Conservation (phyloP, 2,113 vertebrate species). For the Scolopax mira region DNA sequence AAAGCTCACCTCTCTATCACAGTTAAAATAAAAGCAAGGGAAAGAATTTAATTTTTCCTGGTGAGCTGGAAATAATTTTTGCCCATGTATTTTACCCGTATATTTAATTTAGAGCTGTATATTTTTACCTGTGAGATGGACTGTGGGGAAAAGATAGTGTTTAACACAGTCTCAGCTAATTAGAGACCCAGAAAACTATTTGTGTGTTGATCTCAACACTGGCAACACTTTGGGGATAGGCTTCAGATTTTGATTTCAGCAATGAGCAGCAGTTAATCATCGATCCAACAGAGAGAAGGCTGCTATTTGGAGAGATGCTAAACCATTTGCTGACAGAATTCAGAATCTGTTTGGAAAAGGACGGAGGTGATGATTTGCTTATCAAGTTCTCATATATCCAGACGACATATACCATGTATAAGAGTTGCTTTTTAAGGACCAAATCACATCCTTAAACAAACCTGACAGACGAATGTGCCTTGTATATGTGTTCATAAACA, state of each 20-base stretch:
- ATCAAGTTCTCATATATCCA: neutral
- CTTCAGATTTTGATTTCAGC: neutral
- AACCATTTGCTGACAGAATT: neutral
- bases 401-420: fast-evolving
- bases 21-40: neutral
- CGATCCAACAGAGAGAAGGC: neutral
- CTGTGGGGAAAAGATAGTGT: neutral
- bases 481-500: neutral
- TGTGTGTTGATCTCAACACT: neutral
- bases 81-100: neutral
- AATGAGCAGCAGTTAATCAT: neutral
- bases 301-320: neutral
- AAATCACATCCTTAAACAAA: neutral
- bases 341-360: neutral
- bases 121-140: neutral
- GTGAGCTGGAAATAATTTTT: neutral
- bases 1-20: neutral
- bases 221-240: neutral
- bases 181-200: neutral
- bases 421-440: neutral
- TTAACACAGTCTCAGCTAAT: neutral
- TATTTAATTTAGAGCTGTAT: neutral
- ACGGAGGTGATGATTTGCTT: neutral
- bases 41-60: neutral
- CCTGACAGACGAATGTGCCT: neutral